Conservation (phyloP, 2,888 invertebrate genomes). For the Pteria penguin region DNA sequence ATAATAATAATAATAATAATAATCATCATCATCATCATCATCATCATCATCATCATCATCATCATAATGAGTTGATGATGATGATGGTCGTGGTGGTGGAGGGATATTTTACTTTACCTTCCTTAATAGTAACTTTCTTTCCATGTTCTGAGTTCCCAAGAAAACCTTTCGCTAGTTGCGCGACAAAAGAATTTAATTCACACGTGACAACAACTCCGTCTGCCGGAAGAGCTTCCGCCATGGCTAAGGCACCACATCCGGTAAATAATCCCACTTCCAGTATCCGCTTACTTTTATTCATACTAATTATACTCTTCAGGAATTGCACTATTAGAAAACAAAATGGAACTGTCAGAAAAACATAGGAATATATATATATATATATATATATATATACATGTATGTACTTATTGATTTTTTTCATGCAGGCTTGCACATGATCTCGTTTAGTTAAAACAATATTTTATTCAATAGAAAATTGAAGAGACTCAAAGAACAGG, state of each 20-base stretch:
- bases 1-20: no score
- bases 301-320: conserved; percentile 61
- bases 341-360: neutral
- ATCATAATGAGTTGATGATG: no score
- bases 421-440: neutral
- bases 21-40: no score
- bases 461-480: no score
- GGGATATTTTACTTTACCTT: no score
- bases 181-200: conserved; percentile 59
- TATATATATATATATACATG: neutral
- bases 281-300: conserved; percentile 58
- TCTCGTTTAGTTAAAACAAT: no score
- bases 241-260: conserved; percentile 67
- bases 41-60: no score
- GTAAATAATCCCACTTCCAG: conserved; percentile 70
- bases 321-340: conserved; percentile 49
- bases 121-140: conserved; percentile 57
- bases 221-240: conserved; percentile 67
- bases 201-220: conserved; percentile 62
- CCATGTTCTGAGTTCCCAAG: conserved; percentile 58
- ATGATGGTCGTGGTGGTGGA: no score
- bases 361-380: neutral
- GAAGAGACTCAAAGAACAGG: no score
- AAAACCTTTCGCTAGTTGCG: conserved; percentile 46
- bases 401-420: neutral